Conservation (phyloP, 2,797 vertebrate species). For the Schizopygopsis pylzovi region DNA sequence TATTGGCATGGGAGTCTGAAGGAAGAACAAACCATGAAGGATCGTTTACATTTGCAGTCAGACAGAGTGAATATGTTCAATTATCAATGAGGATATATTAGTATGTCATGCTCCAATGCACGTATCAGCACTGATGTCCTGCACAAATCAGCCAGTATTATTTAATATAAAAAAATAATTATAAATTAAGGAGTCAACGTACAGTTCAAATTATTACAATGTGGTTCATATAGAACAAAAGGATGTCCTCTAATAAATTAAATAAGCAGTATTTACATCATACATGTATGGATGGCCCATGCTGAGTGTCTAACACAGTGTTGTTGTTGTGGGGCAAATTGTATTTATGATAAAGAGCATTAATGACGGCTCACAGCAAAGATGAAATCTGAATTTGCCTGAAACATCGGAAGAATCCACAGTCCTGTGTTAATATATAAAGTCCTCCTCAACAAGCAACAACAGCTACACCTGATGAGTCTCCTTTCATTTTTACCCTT, state of each 20-base stretch:
- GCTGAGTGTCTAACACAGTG: not conserved
- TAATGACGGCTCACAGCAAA: constrained; percentile 10
- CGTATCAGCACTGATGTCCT: constrained; percentile 23
- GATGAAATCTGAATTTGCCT: not conserved
- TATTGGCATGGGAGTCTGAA: constrained; percentile 21
- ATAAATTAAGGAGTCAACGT: not conserved
- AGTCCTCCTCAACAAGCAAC: not conserved
- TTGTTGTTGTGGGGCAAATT: not conserved
- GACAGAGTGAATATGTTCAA: constrained; percentile 33
- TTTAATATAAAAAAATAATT: constrained; percentile 2
- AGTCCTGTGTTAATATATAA: constrained; percentile 24
- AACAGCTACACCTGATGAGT: not conserved
- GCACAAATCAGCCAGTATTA: constrained; percentile 1
- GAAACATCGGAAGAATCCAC: constrained; percentile 30
- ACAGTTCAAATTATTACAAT: not conserved
- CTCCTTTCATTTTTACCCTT: not conserved
- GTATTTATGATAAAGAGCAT: constrained; percentile 27
- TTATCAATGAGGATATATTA: constrained; percentile 49
- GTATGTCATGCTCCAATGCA: constrained; percentile 6
- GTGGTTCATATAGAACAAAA: not conserved
- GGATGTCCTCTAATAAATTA: constrained; percentile 5
- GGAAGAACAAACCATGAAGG: not conserved
- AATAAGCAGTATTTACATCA: constrained; percentile 22
- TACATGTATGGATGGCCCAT: not conserved
- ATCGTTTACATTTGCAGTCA: constrained; percentile 29